Evolutionary conservation across 2,888 invertebrate species (phyloP).

Genomic region (Stenodera caucasica): DNA sequence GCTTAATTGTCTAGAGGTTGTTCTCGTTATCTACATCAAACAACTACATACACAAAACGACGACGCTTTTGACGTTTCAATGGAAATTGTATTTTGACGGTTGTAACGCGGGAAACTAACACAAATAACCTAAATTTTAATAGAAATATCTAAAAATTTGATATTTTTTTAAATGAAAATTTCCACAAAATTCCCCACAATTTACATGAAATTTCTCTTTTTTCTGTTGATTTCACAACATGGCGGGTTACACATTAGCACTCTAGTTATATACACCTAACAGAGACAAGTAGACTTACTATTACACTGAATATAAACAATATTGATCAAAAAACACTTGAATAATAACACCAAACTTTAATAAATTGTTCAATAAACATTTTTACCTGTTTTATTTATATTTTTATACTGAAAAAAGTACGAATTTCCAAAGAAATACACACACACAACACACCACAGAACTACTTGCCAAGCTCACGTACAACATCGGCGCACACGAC

Average conservation of each 20-base stretch:
- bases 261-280: neutral
- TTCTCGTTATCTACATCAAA: neutral
- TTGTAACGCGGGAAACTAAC: conserved; percentile 58
- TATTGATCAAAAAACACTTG: neutral
- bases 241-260: conserved; percentile 58
- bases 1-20: neutral
- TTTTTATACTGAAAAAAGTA: neutral
- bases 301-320: too few species aligned
- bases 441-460: conserved; percentile 57
- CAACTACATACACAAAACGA: neutral
- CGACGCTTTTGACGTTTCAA: conserved; percentile 48
- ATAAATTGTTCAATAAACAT: neutral
- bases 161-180: conserved; percentile 39
- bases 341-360: neutral
- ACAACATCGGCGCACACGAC: conserved; percentile 45
- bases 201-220: neutral
- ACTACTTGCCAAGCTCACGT: conserved; percentile 53
- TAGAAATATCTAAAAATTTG: conserved; percentile 57
- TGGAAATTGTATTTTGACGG: conserved; percentile 50
- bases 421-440: conserved; percentile 49
- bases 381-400: conserved; percentile 1
- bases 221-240: conserved; percentile 65
- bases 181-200: conserved; percentile 30
- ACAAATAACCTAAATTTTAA: conserved; percentile 53
- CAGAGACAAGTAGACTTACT: neutral